A percentile compares a stretch with the other conserved stretches of the same genome.
Evolutionary conservation across 2,888 invertebrate species (phyloP).

Genomic region (Conomelus anceps): DNA sequence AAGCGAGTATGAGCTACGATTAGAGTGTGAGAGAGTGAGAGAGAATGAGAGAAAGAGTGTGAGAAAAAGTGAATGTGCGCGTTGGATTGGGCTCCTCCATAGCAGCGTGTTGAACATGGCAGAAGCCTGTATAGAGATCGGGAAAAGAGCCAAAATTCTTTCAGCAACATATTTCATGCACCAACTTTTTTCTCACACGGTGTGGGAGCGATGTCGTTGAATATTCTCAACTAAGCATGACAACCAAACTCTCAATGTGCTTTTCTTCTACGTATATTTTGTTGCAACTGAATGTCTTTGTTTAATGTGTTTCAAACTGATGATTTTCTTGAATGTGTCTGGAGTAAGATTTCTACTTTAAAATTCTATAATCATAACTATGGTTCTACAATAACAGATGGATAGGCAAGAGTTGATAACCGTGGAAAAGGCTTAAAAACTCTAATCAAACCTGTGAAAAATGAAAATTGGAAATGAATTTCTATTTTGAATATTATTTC

Average conservation of each 20-base stretch:
- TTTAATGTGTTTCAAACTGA: not conserved
- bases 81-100: not conserved
- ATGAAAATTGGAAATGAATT: too few relatives aligned
- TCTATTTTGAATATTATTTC: too few relatives aligned
- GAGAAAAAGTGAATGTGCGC: not conserved
- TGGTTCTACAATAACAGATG: too few relatives aligned
- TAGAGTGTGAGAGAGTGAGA: not conserved
- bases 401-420: too few relatives aligned
- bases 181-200: not conserved
- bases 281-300: too few relatives aligned
- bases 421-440: too few relatives aligned
- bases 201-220: not conserved
- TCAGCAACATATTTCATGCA: not conserved
- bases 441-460: too few relatives aligned
- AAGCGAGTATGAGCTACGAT: not conserved
- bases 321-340: not conserved
- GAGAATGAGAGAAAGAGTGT: not conserved
- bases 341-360: not conserved
- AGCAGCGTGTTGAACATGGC: not conserved
- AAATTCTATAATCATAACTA: too few relatives aligned
- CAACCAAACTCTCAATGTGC: not conserved
- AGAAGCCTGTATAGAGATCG: not conserved
- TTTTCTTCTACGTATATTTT: too few relatives aligned
- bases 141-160: not conserved
- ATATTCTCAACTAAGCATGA: not conserved